These are phyloP conservation scores for Chrysolina oricalcia DNA, from an alignment of 2,888 invertebrate genomes.

Conservation along the genomic window DNA sequence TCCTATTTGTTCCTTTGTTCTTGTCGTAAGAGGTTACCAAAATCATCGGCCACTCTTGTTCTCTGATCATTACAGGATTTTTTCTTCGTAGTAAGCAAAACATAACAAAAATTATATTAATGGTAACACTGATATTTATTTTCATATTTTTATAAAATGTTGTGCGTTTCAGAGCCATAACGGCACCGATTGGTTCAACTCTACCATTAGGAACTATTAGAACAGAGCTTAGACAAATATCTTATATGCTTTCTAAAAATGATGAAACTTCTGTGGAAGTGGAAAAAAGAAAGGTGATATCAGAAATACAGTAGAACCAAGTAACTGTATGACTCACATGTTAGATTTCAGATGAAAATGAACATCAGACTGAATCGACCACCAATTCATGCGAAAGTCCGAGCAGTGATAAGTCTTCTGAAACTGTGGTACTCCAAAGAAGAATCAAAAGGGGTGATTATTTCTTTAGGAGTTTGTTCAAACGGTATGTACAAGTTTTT, in stretches of 20 bases:
- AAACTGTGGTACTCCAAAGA: slow-evolving; percentile 72
- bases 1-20: too few species aligned
- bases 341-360: slow-evolving; percentile 43
- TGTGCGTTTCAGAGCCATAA: slow-evolving; percentile 68
- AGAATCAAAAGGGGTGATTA: slow-evolving; percentile 67
- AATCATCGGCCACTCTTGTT: too few species aligned
- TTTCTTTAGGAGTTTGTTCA: slow-evolving; percentile 75
- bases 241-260: slow-evolving; percentile 70
- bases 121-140: background rate
- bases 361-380: slow-evolving; percentile 53
- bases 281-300: slow-evolving; percentile 70
- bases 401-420: slow-evolving; percentile 72
- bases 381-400: slow-evolving; percentile 64
- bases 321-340: background rate
- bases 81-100: too few species aligned
- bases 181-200: slow-evolving; percentile 72
- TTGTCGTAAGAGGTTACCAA: too few species aligned
- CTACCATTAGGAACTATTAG: slow-evolving; percentile 73
- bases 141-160: slow-evolving; percentile 8
- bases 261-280: slow-evolving; percentile 62
- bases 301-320: background rate
- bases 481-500: slow-evolving; percentile 67
- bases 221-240: slow-evolving; percentile 74
- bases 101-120: too few species aligned
- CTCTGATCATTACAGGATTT: too few species aligned